Evolutionary conservation across 2,113 vertebrate species (phyloP).

Genomic region (Lepus timidus): DNA sequence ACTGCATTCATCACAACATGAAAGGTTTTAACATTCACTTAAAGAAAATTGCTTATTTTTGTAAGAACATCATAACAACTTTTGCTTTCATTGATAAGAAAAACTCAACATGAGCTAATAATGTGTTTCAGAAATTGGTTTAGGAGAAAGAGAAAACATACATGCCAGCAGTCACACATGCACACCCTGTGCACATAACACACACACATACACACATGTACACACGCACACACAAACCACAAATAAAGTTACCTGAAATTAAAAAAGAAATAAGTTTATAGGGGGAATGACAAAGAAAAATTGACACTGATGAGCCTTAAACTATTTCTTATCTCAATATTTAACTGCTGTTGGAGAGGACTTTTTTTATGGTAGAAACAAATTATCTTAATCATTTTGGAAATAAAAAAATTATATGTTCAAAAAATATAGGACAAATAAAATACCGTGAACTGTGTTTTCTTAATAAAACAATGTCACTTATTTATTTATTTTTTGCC

Average conservation of each 20-base stretch:
- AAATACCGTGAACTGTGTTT: not conserved
- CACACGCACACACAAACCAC: not conserved
- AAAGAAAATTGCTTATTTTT: not conserved
- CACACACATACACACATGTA: not conserved
- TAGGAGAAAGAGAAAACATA: not conserved
- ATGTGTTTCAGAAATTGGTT: not conserved
- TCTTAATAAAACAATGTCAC: not conserved
- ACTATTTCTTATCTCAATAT: not conserved
- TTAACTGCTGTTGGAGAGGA: not conserved
- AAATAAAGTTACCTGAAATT: not conserved
- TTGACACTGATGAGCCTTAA: not conserved
- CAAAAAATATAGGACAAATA: not conserved
- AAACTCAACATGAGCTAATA: not conserved
- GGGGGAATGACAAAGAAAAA: not conserved
- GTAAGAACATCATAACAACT: not conserved
- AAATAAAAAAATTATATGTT: conserved; percentile 8
- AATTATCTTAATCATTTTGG: not conserved
- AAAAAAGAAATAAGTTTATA: not conserved
- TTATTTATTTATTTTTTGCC: no score
- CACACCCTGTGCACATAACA: no score
- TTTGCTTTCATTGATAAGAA: not conserved
- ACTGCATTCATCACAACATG: not conserved
- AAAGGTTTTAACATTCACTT: not conserved
- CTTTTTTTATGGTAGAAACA: not conserved
- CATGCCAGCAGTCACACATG: not conserved